Base-by-base conservation (phyloP, 2,888 invertebrate genomes). In the Linyphia triangularis region DNA sequence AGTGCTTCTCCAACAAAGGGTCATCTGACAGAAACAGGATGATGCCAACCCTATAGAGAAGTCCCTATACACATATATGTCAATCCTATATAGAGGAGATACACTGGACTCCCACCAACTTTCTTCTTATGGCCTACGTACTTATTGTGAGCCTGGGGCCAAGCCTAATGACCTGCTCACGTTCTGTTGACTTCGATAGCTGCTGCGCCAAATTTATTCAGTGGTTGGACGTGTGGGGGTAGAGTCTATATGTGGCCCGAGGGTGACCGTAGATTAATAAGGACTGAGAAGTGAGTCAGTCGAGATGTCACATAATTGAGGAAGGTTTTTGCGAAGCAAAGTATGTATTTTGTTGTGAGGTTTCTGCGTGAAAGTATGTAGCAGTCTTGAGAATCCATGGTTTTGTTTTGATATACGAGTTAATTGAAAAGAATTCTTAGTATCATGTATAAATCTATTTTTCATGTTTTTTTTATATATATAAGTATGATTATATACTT, bases 21-120 rank as follows among this genome's bases (percentile, higher is more conserved):
- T 13, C 40, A 22, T 37, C 30, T 59, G 59, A 85, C 77, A 85
- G 61, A 85, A 85, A 78, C 85, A 78, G 59, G 65, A 69, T n/a
- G 75, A 57, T 84, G 84, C 67, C 84, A 77, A 57, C 75, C n/a
- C 5, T 24, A 72, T 19, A 79, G 70, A 19, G 33, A 24, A 22
- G 16, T 59, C n/a, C 30, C 10, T 59, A 26, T 6, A 22, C 37
- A 33, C n/a, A n/a, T n/a, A n/a, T n/a, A n/a, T n/a, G n/a, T n/a
- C n/a, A n/a, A n/a, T n/a, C n/a, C n/a, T n/a, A n/a, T n/a, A n/a
- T n/a, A n/a, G 22, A 57, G 10, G 19, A 72, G 28, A 72, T 26
- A 72, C 19, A 30, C 26, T 51, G 51, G 37, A n/a, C 33, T 40
- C 40, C 22, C 26, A n/a, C 37, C 22, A 1, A 24, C 63, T 63